Percentiles rank a stretch among this genome's conserved stretches.
phyloP scores from a whole-genome alignment of 2,888 invertebrate species.

The Drosophila lacicola region DNA sequence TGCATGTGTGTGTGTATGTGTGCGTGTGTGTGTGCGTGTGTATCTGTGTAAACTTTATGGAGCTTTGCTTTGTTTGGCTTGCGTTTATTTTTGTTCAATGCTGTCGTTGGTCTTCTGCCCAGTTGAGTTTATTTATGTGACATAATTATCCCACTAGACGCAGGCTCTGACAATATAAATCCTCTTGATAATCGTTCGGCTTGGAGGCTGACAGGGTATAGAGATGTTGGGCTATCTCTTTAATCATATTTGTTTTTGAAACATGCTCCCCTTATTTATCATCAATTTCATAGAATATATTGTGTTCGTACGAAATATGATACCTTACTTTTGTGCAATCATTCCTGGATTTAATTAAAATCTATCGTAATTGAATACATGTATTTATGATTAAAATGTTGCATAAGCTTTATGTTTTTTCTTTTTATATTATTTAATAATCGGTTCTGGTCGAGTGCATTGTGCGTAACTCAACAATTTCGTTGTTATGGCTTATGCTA shows the following conservation, averaged over 20 bases:
- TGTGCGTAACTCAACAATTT: neutral
- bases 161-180: constrained; percentile 37
- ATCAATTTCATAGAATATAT: too few relatives aligned
- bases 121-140: constrained; percentile 55
- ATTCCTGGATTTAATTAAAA: too few relatives aligned
- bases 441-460: neutral
- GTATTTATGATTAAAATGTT: too few relatives aligned
- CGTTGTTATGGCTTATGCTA: constrained; percentile 40
- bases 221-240: constrained; percentile 7
- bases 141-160: constrained; percentile 55
- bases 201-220: neutral
- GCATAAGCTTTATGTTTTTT: too few relatives aligned
- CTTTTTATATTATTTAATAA: too few relatives aligned
- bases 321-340: too few relatives aligned
- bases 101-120: constrained; percentile 34
- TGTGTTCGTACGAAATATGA: too few relatives aligned
- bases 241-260: constrained; percentile 2
- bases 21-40: neutral
- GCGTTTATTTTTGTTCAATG: constrained; percentile 46
- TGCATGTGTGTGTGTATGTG: constrained; percentile 13
- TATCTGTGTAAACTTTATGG: constrained; percentile 32
- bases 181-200: constrained; percentile 38
- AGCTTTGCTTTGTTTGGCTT: constrained; percentile 47
- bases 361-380: too few relatives aligned
- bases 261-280: too few relatives aligned